phyloP scores from a whole-genome alignment of 2,888 invertebrate genomes.

The Dichetophora obliterata region DNA sequence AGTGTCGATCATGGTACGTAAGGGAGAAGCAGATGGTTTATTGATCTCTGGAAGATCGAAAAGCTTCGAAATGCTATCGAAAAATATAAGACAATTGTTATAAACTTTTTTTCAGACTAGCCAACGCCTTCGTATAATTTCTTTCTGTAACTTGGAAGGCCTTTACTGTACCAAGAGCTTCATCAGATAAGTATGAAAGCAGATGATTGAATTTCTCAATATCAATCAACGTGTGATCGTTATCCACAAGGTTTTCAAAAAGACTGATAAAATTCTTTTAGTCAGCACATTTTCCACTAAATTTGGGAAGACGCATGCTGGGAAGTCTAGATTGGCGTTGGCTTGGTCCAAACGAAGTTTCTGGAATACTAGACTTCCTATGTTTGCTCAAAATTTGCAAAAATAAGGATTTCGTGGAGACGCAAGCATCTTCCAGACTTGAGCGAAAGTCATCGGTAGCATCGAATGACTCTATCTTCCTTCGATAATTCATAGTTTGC shows the following conservation, averaged over 20 bases:
- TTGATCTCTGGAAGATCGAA: constrained; percentile 45
- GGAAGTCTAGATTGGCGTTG: constrained; percentile 33
- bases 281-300: constrained; percentile 38
- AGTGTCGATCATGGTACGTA: constrained; percentile 46
- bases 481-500: too few relatives aligned
- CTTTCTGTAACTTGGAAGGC: constrained; percentile 42
- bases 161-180: constrained; percentile 44
- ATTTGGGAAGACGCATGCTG: constrained; percentile 37
- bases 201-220: constrained; percentile 45
- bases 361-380: constrained; percentile 1
- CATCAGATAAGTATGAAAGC: constrained; percentile 46
- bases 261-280: constrained; percentile 42
- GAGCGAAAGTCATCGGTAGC: too few relatives aligned
- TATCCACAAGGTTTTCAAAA: constrained; percentile 35
- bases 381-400: constrained; percentile 3
- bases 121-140: constrained; percentile 45
- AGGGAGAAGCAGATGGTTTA: constrained; percentile 43
- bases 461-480: too few relatives aligned
- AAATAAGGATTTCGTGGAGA: constrained; percentile 18
- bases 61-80: constrained; percentile 42
- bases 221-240: constrained; percentile 33
- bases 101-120: constrained; percentile 42
- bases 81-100: constrained; percentile 47
- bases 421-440: too few relatives aligned
- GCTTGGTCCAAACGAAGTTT: background rate